Evolutionary conservation across 2,888 invertebrate genomes (phyloP).

Genomic region (Gryllus longicercus): DNA sequence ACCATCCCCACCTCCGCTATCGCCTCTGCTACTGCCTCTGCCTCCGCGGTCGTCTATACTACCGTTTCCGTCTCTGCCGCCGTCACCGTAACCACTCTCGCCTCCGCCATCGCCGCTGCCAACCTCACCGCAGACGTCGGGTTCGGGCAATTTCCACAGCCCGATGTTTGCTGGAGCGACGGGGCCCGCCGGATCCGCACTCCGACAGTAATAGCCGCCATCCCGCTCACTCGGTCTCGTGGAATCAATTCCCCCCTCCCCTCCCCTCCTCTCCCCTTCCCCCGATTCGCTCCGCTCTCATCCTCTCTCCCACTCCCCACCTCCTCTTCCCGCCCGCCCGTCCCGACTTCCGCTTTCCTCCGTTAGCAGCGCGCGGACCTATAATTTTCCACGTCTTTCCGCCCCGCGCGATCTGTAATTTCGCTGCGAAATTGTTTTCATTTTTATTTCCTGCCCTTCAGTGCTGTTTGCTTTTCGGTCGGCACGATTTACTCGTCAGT

Average conservation of each 20-base stretch:
- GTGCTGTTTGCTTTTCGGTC: not conserved
- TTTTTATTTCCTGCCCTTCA: slow-evolving; percentile 1
- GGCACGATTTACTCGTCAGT: not conserved
- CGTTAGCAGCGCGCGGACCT: not conserved
- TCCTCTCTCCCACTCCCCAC: not conserved
- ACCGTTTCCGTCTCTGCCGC: too few relatives aligned
- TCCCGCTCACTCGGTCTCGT: not conserved
- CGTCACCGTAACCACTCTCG: too few relatives aligned
- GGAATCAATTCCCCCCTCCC: slow-evolving; percentile 4
- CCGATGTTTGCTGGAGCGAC: slow-evolving; percentile 6
- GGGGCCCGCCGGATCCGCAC: not conserved
- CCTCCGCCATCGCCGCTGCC: not conserved
- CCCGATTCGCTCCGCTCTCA: not conserved
- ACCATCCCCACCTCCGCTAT: too few relatives aligned
- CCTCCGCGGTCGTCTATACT: too few relatives aligned
- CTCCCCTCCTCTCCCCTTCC: not conserved
- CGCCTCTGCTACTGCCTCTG: too few relatives aligned
- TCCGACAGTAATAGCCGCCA: not conserved
- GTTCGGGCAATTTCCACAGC: slow-evolving; percentile 6
- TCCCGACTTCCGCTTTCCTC: not conserved
- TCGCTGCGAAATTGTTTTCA: slow-evolving; percentile 1
- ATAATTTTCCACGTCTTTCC: slow-evolving; percentile 1
- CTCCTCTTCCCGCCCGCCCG: not conserved
- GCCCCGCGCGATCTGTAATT: slow-evolving; percentile 17
- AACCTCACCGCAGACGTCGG: not conserved